phyloP scores from a whole-genome alignment of 2,113 vertebrate genomes.

The Emberiza fucata region DNA sequence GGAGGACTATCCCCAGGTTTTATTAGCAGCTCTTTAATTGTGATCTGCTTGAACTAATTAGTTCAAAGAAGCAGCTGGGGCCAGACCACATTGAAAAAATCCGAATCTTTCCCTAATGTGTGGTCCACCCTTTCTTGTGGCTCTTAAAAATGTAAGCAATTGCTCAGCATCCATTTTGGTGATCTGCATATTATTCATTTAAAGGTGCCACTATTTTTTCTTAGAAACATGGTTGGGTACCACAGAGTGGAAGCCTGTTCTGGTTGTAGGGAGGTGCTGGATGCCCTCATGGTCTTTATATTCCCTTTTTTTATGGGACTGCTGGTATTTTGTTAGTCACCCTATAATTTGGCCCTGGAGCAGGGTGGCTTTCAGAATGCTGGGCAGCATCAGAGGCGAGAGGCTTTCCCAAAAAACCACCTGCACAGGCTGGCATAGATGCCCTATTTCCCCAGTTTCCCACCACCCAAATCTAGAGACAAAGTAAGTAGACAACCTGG shows the following conservation, averaged over 20 bases:
- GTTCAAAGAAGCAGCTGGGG: neutral
- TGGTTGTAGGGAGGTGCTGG: neutral
- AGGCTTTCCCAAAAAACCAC: neutral
- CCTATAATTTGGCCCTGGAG: too few relatives aligned
- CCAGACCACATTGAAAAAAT: neutral
- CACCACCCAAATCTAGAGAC: neutral
- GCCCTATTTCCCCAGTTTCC: neutral
- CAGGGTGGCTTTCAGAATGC: neutral
- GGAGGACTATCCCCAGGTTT: neutral
- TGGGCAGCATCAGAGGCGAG: fast-evolving
- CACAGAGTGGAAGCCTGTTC: neutral
- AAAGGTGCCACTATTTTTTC: neutral
- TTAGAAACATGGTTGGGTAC: neutral
- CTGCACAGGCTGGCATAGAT: neutral
- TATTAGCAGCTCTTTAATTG: neutral
- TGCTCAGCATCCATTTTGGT: neutral
- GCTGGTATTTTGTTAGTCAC: neutral
- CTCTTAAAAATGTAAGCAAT: neutral
- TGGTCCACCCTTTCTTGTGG: neutral
- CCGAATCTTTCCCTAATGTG: neutral
- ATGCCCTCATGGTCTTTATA: neutral
- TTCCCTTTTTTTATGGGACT: neutral
- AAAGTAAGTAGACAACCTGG: neutral
- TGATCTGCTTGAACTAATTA: neutral
- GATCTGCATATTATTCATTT: neutral